Conservation (phyloP, 2,113 vertebrate species). For the Psephotus haematonotus region DNA sequence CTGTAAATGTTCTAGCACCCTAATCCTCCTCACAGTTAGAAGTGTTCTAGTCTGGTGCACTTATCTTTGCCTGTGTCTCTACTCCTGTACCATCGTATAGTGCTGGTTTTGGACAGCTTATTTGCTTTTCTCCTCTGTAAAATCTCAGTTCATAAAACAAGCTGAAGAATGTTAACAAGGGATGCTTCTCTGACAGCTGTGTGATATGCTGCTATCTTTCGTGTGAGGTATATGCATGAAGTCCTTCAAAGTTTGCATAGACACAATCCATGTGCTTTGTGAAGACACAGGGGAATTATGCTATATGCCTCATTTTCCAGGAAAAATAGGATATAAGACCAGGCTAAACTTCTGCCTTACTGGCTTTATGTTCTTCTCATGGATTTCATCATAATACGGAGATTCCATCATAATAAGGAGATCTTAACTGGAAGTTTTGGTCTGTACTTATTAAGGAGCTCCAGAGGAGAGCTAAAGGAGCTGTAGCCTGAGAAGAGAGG, state of each 20-base stretch:
- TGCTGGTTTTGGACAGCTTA: background rate
- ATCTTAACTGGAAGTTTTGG: background rate
- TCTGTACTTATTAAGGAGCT: background rate
- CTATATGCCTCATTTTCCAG: background rate
- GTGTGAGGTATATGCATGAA: background rate
- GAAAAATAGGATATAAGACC: background rate
- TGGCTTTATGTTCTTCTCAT: background rate
- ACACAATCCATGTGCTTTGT: background rate
- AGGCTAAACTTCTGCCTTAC: background rate
- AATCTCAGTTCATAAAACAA: slow-evolving; percentile 30
- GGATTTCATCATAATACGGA: background rate
- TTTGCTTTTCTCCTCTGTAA: background rate
- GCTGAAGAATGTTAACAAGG: slow-evolving; percentile 31
- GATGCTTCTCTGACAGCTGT: slow-evolving; percentile 34
- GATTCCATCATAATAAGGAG: background rate
- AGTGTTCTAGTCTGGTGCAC: background rate
- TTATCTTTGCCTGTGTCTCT: background rate
- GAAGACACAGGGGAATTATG: background rate
- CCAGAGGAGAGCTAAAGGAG: background rate
- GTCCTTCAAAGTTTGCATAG: slow-evolving; percentile 9
- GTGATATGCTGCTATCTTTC: slow-evolving; percentile 40
- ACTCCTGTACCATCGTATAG: background rate
- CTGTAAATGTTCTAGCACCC: background rate
- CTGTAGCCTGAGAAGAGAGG: background rate
- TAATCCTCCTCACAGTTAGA: background rate